Percentiles rank a stretch among this genome's conserved stretches.
phyloP scores from a whole-genome alignment of 2,888 invertebrate species.

The Ptycholaimellus sp. region DNA sequence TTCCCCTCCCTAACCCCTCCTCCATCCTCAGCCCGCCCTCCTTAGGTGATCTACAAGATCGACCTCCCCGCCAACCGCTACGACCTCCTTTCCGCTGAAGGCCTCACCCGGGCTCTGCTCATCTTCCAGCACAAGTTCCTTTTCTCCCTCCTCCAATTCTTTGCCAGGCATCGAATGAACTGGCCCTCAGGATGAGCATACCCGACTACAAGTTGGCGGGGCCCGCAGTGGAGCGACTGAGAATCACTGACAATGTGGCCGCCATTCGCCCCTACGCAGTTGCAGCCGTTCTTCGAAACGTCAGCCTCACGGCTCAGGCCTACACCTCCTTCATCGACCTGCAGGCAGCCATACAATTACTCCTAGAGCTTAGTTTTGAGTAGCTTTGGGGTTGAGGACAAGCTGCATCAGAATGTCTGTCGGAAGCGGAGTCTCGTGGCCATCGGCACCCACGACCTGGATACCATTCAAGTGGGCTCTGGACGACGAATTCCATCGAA shows the following conservation, averaged over 20 bases:
- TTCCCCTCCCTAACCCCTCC: too few relatives aligned
- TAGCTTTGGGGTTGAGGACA: constrained; percentile 38
- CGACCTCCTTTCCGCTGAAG: constrained; percentile 82
- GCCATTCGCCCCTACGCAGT: constrained; percentile 50
- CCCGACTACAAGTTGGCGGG: too few relatives aligned
- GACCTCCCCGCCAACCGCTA: constrained; percentile 94
- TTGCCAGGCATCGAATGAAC: too few relatives aligned
- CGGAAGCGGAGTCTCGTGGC: constrained; percentile 26
- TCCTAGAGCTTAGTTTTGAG: background rate
- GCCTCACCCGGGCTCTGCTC: constrained; percentile 54
- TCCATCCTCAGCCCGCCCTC: too few relatives aligned
- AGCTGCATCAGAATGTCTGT: constrained; percentile 90
- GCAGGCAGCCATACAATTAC: background rate
- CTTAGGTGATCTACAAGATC: constrained; percentile 77
- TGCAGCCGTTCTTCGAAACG: constrained; percentile 60
- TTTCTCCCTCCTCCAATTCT: too few relatives aligned
- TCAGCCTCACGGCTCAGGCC: constrained; percentile 40
- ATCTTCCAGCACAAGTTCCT: constrained; percentile 62
- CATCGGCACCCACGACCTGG: constrained; percentile 69
- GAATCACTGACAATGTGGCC: too few relatives aligned
- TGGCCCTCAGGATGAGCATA: too few relatives aligned
- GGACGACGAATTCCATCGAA: too few relatives aligned
- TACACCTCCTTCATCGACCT: constrained; percentile 50
- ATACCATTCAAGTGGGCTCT: constrained; percentile 40
- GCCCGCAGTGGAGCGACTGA: too few relatives aligned